These are phyloP conservation scores for Xiphorhynchus elegans DNA, from an alignment of 2,113 vertebrate genomes.

Conservation along the genomic window DNA sequence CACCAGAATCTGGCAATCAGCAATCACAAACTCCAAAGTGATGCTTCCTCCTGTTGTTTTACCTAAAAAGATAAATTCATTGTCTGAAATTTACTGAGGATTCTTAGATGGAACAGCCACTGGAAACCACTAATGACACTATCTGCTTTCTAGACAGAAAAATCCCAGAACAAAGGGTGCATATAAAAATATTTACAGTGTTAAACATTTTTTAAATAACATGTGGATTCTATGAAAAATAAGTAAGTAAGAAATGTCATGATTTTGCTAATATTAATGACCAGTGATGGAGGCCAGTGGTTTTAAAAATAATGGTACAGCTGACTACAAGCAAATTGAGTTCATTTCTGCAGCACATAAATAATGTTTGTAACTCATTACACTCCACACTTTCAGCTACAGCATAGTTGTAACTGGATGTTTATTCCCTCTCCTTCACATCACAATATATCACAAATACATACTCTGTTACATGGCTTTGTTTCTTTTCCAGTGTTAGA, in stretches of 20 bases:
- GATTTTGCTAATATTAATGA: not conserved
- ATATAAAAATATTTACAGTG: not conserved
- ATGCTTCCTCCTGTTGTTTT: not conserved
- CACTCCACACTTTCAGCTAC: not conserved
- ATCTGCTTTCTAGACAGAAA: not conserved
- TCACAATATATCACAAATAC: not conserved
- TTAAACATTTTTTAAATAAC: not conserved
- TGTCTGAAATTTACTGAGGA: not conserved
- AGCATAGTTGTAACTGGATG: not conserved
- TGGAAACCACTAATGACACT: not conserved
- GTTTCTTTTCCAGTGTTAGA: not conserved
- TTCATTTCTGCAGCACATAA: not conserved
- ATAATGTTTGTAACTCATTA: not conserved
- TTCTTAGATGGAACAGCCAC: not conserved
- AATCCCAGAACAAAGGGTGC: rapidly evolving
- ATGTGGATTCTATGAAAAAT: not conserved
- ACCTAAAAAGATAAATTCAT: not conserved
- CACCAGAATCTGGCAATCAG: not conserved
- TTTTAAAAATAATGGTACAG: not conserved
- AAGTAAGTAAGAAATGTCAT: not conserved
- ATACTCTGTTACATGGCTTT: not conserved
- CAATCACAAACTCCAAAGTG: not conserved
- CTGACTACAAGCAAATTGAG: not conserved
- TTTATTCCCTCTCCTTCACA: not conserved
- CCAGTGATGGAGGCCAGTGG: not conserved